Base-by-base conservation (phyloP, 2,113 vertebrate genomes). In the Emydocephalus ijimae region DNA sequence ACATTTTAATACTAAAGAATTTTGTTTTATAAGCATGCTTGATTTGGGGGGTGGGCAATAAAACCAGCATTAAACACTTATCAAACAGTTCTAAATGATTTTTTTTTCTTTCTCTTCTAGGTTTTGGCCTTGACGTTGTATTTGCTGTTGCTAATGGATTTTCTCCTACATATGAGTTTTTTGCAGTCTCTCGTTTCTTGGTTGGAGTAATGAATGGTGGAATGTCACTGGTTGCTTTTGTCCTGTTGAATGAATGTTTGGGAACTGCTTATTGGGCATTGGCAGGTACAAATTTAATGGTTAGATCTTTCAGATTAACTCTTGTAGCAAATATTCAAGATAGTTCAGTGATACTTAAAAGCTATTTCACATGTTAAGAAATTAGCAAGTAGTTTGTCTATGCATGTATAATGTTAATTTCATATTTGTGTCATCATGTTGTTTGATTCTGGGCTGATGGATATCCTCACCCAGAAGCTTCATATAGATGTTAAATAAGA, bases 131-230 rank as follows among this genome's bases (percentile, higher is more conserved):
- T 90, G 98, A 98, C 95, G 96, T 98, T 91, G 69, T 97, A 91
- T 98, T 98, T 96, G 98, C 97, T 34, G 86, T 98, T 85, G 96
- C 97, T 94, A 98, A 98, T 91, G 98, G 97, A 52, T 96, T 98
- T 91, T 97, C 98, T 2, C 98, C 98, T 3, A 97, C 98, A 0
- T 98, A 98, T 1, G 96, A 97, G 59, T 96, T 98, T 94, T 98
- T 98, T 91, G 97, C 97, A 0, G 0, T 94, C 81, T 98, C 97
- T 81, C 97, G 98, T 55, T 98, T 98, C 96, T 93, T 98, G 94
- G 98, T 98, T 45, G 98, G 98, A 48, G 20, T 98, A 93, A 98
- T 98, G 97, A 98, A 98, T 85, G 98, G 98, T 90, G 98, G 98
- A 87, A 98, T 98, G 98, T 98, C 98, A 0, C 96, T 98, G 95